phyloP scores from a whole-genome alignment of 2,113 vertebrate genomes.

The Perca flavescens region DNA sequence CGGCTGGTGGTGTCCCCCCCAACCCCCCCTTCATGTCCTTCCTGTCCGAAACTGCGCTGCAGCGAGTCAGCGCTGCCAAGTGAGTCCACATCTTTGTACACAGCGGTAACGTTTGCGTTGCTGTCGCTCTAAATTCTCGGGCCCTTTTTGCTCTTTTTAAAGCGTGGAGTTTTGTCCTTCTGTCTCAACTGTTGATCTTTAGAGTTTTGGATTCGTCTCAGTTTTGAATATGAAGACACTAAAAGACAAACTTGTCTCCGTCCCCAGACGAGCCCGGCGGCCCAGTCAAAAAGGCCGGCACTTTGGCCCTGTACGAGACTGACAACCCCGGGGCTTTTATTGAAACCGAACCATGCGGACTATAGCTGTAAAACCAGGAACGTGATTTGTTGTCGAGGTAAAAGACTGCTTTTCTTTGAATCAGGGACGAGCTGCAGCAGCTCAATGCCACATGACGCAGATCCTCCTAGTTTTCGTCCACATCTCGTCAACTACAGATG shows the following conservation, averaged over 20 bases:
- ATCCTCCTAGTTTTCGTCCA: slow-evolving; percentile 45
- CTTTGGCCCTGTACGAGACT: slow-evolving; percentile 1
- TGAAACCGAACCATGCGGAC: slow-evolving; percentile 42
- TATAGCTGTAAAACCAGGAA: slow-evolving; percentile 55
- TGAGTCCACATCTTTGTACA: slow-evolving; percentile 46
- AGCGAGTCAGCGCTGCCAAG: slow-evolving; percentile 15
- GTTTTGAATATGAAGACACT: slow-evolving; percentile 65
- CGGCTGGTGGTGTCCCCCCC: not conserved
- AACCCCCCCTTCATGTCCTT: slow-evolving; percentile 1
- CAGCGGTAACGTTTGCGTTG: slow-evolving; percentile 6
- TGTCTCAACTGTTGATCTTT: slow-evolving; percentile 61
- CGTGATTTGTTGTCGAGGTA: slow-evolving; percentile 47
- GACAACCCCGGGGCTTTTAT: slow-evolving; percentile 13
- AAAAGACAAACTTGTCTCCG: slow-evolving; percentile 28
- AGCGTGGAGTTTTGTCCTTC: slow-evolving; percentile 38
- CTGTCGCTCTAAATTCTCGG: slow-evolving; percentile 27
- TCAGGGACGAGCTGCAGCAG: slow-evolving; percentile 77
- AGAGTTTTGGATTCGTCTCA: slow-evolving; percentile 45
- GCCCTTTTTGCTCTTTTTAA: slow-evolving; percentile 35
- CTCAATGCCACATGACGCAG: slow-evolving; percentile 62
- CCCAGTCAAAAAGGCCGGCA: not conserved
- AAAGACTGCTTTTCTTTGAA: slow-evolving; percentile 71
- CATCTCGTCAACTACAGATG: slow-evolving; percentile 64
- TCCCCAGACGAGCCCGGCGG: not conserved
- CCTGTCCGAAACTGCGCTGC: slow-evolving; percentile 22